Conservation (phyloP, 2,113 vertebrate genomes). For the Orycteropus afer region DNA sequence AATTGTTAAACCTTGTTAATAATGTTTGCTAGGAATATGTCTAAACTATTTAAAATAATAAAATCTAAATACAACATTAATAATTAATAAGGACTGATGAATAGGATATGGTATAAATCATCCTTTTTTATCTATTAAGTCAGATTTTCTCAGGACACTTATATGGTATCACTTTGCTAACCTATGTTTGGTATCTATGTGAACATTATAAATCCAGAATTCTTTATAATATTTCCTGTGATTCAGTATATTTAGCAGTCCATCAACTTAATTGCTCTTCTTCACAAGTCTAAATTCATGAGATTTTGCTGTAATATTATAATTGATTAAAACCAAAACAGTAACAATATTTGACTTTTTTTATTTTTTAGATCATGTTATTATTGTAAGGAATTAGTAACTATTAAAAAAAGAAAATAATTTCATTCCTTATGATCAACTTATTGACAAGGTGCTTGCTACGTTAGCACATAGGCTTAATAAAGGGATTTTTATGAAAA, state of each 20-base stretch:
- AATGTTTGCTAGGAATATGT: slow-evolving; percentile 37
- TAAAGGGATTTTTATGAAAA: not conserved
- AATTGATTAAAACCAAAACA: not conserved
- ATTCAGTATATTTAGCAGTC: not conserved
- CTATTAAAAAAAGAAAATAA: not conserved
- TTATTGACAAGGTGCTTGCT: not conserved
- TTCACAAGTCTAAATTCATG: not conserved
- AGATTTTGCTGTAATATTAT: slow-evolving; percentile 4
- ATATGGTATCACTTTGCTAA: slow-evolving; percentile 46
- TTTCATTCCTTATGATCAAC: not conserved
- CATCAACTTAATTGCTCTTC: not conserved
- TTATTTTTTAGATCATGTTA: not conserved
- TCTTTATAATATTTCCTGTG: slow-evolving; percentile 19
- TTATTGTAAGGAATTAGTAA: not conserved
- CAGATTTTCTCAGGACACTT: slow-evolving; percentile 25
- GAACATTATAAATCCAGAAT: not conserved
- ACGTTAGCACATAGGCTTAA: not conserved
- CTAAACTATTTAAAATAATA: slow-evolving; percentile 50
- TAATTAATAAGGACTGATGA: slow-evolving; percentile 36
- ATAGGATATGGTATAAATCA: slow-evolving; percentile 35
- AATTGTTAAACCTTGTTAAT: slow-evolving; percentile 37
- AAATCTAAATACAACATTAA: slow-evolving; percentile 51
- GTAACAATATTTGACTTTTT: slow-evolving; percentile 18
- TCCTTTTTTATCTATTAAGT: slow-evolving; percentile 45
- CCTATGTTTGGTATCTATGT: not conserved